Base-by-base conservation (phyloP, 2,888 invertebrate genomes). In the Caenorhabditis angaria region DNA sequence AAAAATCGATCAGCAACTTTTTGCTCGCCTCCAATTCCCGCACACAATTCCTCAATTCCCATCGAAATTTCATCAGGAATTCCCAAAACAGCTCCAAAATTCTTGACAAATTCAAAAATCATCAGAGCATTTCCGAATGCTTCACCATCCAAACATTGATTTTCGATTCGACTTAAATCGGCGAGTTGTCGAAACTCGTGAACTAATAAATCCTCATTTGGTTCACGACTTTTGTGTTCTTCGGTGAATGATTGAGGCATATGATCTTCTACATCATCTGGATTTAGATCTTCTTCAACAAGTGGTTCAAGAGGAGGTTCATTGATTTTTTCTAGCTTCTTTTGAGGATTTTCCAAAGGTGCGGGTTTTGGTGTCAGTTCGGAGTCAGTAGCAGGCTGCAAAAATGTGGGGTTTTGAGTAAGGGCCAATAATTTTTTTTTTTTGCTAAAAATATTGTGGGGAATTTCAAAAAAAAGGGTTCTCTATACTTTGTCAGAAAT, bases 41-140 rank as follows among this genome's bases (percentile, higher is more conserved):
- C 84, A 66, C 89, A 89, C 5, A 89, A 77, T 29, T 81, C 76
- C 57, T 93, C 93, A 81, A 97, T 88, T 0, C 93, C 92, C 1
- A 96, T 97, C 77, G 95, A 88, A 3, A 93, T 92, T 65, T 94
- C 94, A 14, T 47, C 4, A 59, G 24, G 94, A 86, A 97, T 94
- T 63, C 95, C 95, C 1, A 97, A 90, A 0, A 94, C 94, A 88
- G 94, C 94, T 8, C 94, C 94, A 88, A 97, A 97, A 89, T 95
- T 97, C 85, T 95, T 93, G 79, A 97, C 90, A 88, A 97, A 97
- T 90, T 97, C 97, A 87, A 93, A 93, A n/a, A 94, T 93, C 93
- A 97, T 96, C 25, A 97, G 90, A 53, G 93, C 90, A 88, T 97
- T 94, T 0, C 94, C 93, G 90, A 95, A 94, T 0, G 95, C 95